Conservation (phyloP, 2,113 vertebrate species). For the Hippolais icterina region DNA sequence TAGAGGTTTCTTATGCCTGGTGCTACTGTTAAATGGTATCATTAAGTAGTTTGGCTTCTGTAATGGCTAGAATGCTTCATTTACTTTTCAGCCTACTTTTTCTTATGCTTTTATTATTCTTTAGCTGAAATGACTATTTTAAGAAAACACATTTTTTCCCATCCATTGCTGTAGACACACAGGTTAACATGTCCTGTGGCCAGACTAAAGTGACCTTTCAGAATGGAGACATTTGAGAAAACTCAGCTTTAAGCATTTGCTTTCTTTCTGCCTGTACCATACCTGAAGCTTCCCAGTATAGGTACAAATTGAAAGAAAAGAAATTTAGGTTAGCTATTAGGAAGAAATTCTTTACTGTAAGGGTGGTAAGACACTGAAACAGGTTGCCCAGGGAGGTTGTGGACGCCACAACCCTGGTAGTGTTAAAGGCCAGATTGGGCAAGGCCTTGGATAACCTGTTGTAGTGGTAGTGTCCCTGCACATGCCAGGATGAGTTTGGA, state of each 20-base stretch:
- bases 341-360: neutral
- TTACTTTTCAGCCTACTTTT: neutral
- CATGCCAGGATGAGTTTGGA: neutral
- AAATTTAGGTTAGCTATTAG: neutral
- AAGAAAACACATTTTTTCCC: accelerated
- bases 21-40: neutral
- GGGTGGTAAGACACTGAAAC: too few species aligned
- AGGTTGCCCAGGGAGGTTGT: neutral
- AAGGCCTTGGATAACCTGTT: neutral
- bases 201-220: neutral
- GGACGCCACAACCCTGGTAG: neutral
- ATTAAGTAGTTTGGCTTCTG: neutral
- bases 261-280: neutral
- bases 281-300: neutral
- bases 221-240: neutral
- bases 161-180: neutral
- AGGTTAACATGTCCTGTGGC: neutral
- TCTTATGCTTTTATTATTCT: neutral
- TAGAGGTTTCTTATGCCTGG: neutral
- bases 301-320: neutral
- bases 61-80: neutral
- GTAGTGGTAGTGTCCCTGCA: neutral
- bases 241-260: neutral
- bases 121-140: neutral
- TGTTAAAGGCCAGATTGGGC: neutral